Evolutionary conservation across 2,113 vertebrate species (phyloP).

Genomic region (Marcusenius ussheri): DNA sequence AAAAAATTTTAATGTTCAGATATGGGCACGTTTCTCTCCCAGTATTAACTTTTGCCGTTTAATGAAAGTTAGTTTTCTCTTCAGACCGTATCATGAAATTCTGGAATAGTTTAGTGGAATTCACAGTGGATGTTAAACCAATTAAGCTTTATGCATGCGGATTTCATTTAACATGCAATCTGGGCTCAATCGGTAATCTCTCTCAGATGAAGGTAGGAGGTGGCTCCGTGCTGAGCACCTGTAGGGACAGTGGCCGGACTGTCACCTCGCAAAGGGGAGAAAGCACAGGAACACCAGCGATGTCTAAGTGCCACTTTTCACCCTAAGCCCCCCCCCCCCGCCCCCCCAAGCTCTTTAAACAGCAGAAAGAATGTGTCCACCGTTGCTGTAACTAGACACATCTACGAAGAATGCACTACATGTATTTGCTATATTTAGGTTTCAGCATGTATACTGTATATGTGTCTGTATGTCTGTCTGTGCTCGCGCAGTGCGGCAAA

Average conservation of each 20-base stretch:
- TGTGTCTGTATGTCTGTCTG: slow-evolving; percentile 29
- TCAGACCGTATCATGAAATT: not conserved
- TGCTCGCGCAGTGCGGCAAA: slow-evolving; percentile 21
- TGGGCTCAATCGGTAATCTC: not conserved
- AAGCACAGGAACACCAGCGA: not conserved
- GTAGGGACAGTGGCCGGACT: not conserved
- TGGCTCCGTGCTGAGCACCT: not conserved
- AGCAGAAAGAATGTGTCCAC: slow-evolving; percentile 30
- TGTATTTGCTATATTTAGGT: slow-evolving; percentile 35
- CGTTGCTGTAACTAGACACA: slow-evolving; percentile 15
- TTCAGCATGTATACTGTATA: not conserved
- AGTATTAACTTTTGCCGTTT: not conserved
- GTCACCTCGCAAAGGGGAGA: not conserved
- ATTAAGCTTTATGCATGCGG: not conserved
- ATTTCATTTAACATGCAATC: not conserved
- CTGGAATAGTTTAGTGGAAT: not conserved
- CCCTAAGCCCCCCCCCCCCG: not conserved
- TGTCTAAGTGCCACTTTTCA: not conserved
- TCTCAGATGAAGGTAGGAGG: not conserved
- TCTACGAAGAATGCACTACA: not conserved
- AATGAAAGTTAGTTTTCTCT: not conserved
- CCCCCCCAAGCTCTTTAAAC: slow-evolving; percentile 10
- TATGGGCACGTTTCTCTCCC: not conserved
- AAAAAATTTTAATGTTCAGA: not conserved
- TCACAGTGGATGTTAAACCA: not conserved